phyloP scores from a whole-genome alignment of 2,113 vertebrate species.

The Atractosteus spatula region DNA sequence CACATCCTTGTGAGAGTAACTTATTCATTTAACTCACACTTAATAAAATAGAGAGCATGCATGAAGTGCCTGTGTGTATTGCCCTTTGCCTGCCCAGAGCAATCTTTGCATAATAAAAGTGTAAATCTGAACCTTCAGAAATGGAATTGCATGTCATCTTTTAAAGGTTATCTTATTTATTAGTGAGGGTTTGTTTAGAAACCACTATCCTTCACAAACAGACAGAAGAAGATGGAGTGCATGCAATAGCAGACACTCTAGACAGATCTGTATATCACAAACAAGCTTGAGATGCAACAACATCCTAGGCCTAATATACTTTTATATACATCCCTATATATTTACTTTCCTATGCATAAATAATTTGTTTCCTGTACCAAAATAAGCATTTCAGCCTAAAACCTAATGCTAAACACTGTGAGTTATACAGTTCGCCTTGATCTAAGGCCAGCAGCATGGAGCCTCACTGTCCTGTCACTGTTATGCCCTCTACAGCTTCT shows the following conservation, averaged over 20 bases:
- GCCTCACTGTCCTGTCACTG: too few species aligned
- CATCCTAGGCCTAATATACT: too few species aligned
- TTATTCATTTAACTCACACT: conserved; percentile 3
- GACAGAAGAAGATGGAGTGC: conserved; percentile 8
- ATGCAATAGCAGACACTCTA: neutral
- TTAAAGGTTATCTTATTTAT: conserved; percentile 25
- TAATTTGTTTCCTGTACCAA: too few species aligned
- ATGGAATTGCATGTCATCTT: conserved; percentile 27
- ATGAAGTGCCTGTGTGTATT: neutral
- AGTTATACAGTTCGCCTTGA: too few species aligned
- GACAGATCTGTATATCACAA: too few species aligned
- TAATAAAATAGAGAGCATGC: conserved; percentile 11
- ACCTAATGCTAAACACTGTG: too few species aligned
- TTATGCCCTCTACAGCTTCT: too few species aligned
- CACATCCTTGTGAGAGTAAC: conserved; percentile 1
- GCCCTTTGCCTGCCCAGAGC: conserved; percentile 14
- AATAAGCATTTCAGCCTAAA: too few species aligned
- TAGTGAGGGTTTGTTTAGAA: conserved; percentile 11
- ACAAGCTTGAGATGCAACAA: too few species aligned
- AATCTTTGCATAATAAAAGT: conserved; percentile 27
- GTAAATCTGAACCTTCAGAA: conserved; percentile 27
- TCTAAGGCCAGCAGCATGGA: too few species aligned
- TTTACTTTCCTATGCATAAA: too few species aligned
- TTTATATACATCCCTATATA: too few species aligned
- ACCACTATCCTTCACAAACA: conserved; percentile 5